These are phyloP conservation scores for Neodontobutis hainanensis DNA, from an alignment of 2,113 vertebrate genomes.

Conservation along the genomic window DNA sequence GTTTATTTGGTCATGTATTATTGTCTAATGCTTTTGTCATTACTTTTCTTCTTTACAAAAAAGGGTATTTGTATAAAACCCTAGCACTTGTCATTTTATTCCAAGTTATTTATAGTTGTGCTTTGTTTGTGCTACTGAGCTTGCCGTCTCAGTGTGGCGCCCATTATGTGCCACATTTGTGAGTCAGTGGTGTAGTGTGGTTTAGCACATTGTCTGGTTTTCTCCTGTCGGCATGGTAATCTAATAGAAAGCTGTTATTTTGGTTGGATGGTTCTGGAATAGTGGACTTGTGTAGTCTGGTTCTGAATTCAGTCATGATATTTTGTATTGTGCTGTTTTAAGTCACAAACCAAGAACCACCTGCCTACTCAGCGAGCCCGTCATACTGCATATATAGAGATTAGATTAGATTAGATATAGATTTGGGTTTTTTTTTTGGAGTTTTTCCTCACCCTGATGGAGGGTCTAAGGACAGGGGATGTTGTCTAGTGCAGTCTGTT, in stretches of 20 bases:
- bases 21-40: too few relatives aligned
- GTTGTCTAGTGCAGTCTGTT: too few relatives aligned
- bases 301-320: slow-evolving; percentile 31
- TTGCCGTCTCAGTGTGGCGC: slow-evolving; percentile 35
- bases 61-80: too few relatives aligned
- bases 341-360: background rate
- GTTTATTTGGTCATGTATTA: too few relatives aligned
- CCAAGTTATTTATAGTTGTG: background rate
- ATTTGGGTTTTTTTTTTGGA: too few relatives aligned
- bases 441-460: too few relatives aligned
- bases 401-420: too few relatives aligned
- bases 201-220: slow-evolving; percentile 42
- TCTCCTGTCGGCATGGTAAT: slow-evolving; percentile 53
- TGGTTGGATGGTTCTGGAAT: slow-evolving; percentile 38
- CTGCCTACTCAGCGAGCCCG: slow-evolving; percentile 22
- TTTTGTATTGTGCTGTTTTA: slow-evolving; percentile 21
- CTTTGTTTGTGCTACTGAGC: slow-evolving; percentile 12
- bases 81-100: background rate
- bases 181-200: slow-evolving; percentile 53
- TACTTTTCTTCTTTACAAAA: too few relatives aligned
- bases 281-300: slow-evolving; percentile 61
- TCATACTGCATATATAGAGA: background rate
- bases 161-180: slow-evolving; percentile 26
- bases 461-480: too few relatives aligned
- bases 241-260: slow-evolving; percentile 54